Evolutionary conservation across 2,113 vertebrate species (phyloP), one percentile per base, ranked within the genome.

Genomic region (Leptobrachium leishanense): DNA sequence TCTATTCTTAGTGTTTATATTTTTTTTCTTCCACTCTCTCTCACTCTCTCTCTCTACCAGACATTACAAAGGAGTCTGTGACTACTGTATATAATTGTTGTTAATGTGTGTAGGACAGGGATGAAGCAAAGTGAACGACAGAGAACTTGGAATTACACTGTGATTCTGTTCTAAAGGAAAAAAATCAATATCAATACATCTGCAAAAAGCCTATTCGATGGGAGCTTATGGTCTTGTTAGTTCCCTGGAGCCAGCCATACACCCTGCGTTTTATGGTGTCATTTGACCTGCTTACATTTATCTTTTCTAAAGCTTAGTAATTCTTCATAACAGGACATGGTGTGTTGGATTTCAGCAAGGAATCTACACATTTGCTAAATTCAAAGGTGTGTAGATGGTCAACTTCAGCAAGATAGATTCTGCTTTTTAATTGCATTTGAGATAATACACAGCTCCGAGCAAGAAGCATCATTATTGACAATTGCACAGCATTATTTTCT

Each of bases 261-360:
- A 77, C 75, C 75, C 54, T 39, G 65, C 5, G 41, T 66, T 77
- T 77, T 77, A 77, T 77, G 68, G 75, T 62, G 40, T 41, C 68
- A 43, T 77, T 77, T 77, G 66, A 77, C 75, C 75, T 44, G 53
- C 5, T 39, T 42, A 9, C 44, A 77, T 77, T 77, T 77, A 69
- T 77, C 75, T 77, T 59, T 77, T 77, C 68, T 77, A 77, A 77
- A 77, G 54, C 75, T 59, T 42, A 69, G 75, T 77, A 69, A 77
- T 77, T 77, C 75, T 77, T 69, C 65, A 77, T 77, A 77, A 77
- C 68, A 68, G 68, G 65, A 69, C 68, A 77, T 69, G 54, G 15
- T 5, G 53, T 77, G 41, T 55, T 77, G 53, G 54, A 59, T 59
- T 59, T 59, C 13, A 59, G 55, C 9, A 59, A 59, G 13, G 10